Base-by-base conservation (phyloP, 2,113 vertebrate genomes). In the Cyrtonyx montezumae region DNA sequence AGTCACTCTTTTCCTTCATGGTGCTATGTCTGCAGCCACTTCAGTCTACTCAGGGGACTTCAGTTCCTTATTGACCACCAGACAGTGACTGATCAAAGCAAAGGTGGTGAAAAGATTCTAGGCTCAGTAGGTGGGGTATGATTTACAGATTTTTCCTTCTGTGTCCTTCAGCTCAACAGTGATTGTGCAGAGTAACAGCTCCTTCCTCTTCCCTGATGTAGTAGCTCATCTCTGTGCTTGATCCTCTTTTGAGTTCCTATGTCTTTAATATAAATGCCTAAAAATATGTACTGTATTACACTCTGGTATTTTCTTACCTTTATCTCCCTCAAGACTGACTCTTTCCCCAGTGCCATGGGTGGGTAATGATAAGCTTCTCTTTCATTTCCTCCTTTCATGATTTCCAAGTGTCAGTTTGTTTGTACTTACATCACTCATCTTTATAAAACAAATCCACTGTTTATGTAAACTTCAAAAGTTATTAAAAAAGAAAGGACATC, bases 1-100 rank as follows among this genome's bases (percentile, higher is more conserved):
- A 25, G 49, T 62, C 43, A 67, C 1, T 0, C 49, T n/a, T 7
- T 70, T 1, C 0, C 46, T 32, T 7, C 42, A 18, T 26, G 9
- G 8, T 2, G 8, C 46, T 87, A 23, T 79, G 34, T 32, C 32
- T 84, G 34, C 0, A 0, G 4, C 66, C 40, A 53, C n/a, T 79
- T 82, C 45, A 48, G 62, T 14, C 36, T 75, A 6, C 36, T 84
- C 40, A 1, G 34, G 28, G 11, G 48, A 75, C 83, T 86, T 90
- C 48, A 62, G 45, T 81, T 46, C 43, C 51, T 61, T 42, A 21
- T 11, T 62, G 80, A 1, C 43, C 5, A 6, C 46, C 46, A 81
- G 65, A 48, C 19, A 23, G 2, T 1, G 2, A 2, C 40, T 26
- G 17, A 30, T 59, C 59, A 74, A 93, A 90, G 51, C 59, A 85